Conservation (phyloP, 2,888 invertebrate genomes). For the Rhamphomyia laevipes region DNA sequence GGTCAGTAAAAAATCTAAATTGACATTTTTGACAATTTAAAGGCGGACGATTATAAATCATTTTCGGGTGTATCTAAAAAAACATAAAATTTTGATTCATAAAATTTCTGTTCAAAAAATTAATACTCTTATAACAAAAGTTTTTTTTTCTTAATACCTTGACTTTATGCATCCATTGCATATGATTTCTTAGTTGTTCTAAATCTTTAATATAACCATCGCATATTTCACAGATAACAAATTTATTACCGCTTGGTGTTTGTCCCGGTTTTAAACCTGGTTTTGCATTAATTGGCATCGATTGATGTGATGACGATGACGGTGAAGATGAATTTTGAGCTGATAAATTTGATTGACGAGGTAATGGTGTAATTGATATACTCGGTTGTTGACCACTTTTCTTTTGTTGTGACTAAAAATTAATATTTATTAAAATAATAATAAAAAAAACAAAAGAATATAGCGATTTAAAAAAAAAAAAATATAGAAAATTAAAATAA, state of each 20-base stretch:
- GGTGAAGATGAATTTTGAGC: slow-evolving; percentile 52
- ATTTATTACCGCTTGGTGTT: slow-evolving; percentile 46
- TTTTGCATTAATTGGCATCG: slow-evolving; percentile 19
- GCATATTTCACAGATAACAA: slow-evolving; percentile 94
- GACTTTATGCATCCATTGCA: slow-evolving; percentile 97
- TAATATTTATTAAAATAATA: neutral
- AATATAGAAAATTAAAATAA: neutral
- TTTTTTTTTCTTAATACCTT: slow-evolving; percentile 39
- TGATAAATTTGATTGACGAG: slow-evolving; percentile 45
- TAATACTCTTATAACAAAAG: neutral
- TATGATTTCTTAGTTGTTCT: slow-evolving; percentile 86
- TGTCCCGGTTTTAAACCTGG: slow-evolving; percentile 42
- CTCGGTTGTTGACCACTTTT: slow-evolving; percentile 59
- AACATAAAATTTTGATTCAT: too few species aligned
- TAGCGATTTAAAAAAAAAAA: neutral
- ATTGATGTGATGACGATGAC: slow-evolving; percentile 61
- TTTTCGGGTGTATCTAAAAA: slow-evolving; percentile 72
- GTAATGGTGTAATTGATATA: slow-evolving; percentile 81
- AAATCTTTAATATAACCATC: slow-evolving; percentile 94
- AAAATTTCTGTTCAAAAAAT: too few species aligned
- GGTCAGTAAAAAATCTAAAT: slow-evolving; percentile 93
- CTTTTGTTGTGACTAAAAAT: slow-evolving; percentile 3
- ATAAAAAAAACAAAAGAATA: neutral
- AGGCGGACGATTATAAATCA: slow-evolving; percentile 89
- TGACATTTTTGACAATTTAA: slow-evolving; percentile 94